Evolutionary conservation across 2,113 vertebrate species (phyloP).

Genomic region (Osmerus mordax): DNA sequence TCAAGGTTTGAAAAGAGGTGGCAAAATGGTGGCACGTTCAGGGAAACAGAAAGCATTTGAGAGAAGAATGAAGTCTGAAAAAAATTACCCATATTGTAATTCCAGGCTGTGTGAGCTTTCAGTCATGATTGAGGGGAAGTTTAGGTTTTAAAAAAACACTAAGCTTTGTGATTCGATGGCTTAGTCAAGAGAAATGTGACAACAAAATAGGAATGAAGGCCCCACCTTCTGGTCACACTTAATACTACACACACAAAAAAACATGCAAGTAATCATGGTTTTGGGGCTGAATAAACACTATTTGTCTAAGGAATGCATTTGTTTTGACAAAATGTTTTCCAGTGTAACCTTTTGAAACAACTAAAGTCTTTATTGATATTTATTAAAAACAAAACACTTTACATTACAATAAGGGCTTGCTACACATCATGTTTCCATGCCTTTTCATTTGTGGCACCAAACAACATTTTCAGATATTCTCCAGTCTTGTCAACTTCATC

Average conservation of each 20-base stretch:
- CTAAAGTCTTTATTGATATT: background rate
- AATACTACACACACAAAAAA: conserved; percentile 20
- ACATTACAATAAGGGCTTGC: background rate
- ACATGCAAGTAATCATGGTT: no score
- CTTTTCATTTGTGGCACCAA: conserved; percentile 5
- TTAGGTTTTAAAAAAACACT: background rate
- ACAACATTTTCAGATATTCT: conserved; percentile 36
- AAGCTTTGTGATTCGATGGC: background rate
- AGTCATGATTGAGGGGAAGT: conserved; percentile 38
- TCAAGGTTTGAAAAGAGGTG: conserved; percentile 73
- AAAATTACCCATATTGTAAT: conserved; percentile 54
- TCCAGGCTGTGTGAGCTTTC: conserved; percentile 46
- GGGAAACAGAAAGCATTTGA: conserved; percentile 54
- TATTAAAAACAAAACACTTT: background rate
- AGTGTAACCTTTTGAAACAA: background rate
- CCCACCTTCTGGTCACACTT: conserved; percentile 53
- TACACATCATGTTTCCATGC: background rate
- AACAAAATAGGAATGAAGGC: conserved; percentile 22
- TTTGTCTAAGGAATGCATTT: no score
- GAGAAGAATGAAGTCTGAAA: conserved; percentile 9
- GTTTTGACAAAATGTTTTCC: no score
- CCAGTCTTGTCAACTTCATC: conserved; percentile 56
- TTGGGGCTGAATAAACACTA: no score
- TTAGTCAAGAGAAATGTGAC: background rate
- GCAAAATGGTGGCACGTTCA: conserved; percentile 64